Conservation (phyloP, 2,113 vertebrate species). For the Erythrocercus mccallii region DNA sequence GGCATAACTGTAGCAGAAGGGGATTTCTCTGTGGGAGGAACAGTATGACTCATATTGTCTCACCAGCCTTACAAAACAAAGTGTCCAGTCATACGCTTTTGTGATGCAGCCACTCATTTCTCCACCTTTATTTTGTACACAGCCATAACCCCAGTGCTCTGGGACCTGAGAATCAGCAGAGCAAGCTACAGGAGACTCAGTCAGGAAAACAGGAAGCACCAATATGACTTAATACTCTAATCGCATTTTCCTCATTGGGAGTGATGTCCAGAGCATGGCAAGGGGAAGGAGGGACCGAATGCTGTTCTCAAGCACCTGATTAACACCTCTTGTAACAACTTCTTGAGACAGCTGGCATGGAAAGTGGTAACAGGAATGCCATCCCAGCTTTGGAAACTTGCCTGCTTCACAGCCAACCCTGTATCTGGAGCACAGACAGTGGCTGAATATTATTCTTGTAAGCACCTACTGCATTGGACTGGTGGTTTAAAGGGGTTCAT, state of each 20-base stretch:
- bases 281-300: neutral
- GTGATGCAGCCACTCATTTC: neutral
- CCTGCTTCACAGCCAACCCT: neutral
- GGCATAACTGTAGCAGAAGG: conserved; percentile 35
- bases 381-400: neutral
- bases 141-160: neutral
- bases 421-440: neutral
- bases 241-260: neutral
- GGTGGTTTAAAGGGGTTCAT: neutral
- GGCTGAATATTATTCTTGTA: neutral
- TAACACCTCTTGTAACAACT: neutral
- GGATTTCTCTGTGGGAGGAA: conserved; percentile 65
- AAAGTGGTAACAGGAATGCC: neutral
- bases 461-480: neutral
- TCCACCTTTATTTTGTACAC: neutral
- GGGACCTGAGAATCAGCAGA: neutral
- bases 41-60: conserved; percentile 56
- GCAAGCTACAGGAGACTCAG: neutral
- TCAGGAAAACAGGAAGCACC: neutral
- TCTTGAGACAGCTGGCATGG: neutral
- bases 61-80: conserved; percentile 40
- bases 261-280: rapidly evolving
- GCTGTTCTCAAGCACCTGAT: neutral
- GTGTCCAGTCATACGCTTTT: neutral
- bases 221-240: neutral